Evolutionary conservation across 2,888 invertebrate genomes (phyloP), one percentile per base, ranked within the genome.

Genomic region (Parnassius smintheus): DNA sequence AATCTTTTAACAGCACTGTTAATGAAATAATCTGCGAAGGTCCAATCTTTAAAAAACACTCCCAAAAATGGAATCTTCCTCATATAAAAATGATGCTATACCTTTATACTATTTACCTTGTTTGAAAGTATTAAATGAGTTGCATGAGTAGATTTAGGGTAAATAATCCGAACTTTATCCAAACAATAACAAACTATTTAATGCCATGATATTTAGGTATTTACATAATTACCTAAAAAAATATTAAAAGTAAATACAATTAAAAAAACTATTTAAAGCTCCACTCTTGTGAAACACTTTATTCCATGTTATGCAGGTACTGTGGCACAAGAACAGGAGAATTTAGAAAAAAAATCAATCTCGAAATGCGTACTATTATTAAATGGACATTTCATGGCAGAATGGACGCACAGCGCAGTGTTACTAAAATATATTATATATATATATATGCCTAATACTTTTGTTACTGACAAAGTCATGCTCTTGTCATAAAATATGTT

Each of bases 131-230:
- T 59, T 59, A 46, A 42, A 53, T 50, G 58, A 58, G 61, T 54
- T 13, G 53, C 35, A 41, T 41, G 54, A 63, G 63, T 61, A 62
- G 61, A 64, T 56, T 76, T 69, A 74, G 68, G 73, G 75, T 75
- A 78, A 75, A 72, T 73, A 80, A 75, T 76, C 71, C 71, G 75
- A 76, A 76, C 76, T 77, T 77, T 81, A 56, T 75, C 74, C 74
- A 78, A 80, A 78, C 73, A 72, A 78, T 77, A 79, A 78, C 72
- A 73, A 73, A 63, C 69, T 72, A 75, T 69, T 68, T 73, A 80
- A 81, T 78, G 80, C 78, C 79, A 81, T 80, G 78, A 78, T 82
- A 72, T 80, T 81, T 82, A 86, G 83, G 84, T 87, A 85, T 85
- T 80, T 85, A 85, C 81, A 85, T 67, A 74, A 76, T 82, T 78